A percentile compares a stretch with the other conserved stretches of the same genome.
Evolutionary conservation across 1,140 invertebrate genomes (phyloP).

Genomic region (Plectrocnemia conspersa): DNA sequence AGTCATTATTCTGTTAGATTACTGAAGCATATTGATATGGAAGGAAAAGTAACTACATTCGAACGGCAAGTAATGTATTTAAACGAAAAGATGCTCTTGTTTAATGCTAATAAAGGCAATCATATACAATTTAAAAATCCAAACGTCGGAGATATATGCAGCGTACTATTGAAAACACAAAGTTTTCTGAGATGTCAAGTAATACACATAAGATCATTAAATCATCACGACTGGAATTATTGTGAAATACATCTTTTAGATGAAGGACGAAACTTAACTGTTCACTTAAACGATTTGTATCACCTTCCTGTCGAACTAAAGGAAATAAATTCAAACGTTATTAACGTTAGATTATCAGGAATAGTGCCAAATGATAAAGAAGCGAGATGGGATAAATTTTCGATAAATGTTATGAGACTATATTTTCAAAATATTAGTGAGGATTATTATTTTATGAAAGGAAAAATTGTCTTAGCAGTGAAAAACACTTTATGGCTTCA

Average conservation of each 20-base stretch:
- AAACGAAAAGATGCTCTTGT: constrained; percentile 43
- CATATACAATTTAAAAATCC: constrained; percentile 40
- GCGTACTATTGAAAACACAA: constrained; percentile 39
- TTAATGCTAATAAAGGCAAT: constrained; percentile 41
- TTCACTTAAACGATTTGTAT: constrained; percentile 40
- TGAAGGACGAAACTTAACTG: constrained; percentile 40
- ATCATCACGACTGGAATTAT: constrained; percentile 38
- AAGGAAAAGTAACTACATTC: constrained; percentile 37
- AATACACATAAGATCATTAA: constrained; percentile 39
- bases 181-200: constrained; percentile 44
- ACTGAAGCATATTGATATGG: constrained; percentile 34
- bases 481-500: constrained; percentile 45
- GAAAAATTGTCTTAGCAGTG: constrained; percentile 39
- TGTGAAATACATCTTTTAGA: constrained; percentile 45
- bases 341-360: constrained; percentile 41
- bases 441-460: constrained; percentile 40
- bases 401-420: constrained; percentile 37
- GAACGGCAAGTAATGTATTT: constrained; percentile 40
- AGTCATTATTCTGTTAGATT: constrained; percentile 41
- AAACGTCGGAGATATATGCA: constrained; percentile 44
- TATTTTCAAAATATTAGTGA: constrained; percentile 24
- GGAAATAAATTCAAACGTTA: constrained; percentile 38
- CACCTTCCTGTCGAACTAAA: constrained; percentile 44
- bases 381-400: constrained; percentile 41
- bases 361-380: constrained; percentile 45